Base-by-base conservation (phyloP, 2,888 invertebrate species). In the Quadriops clusia region DNA sequence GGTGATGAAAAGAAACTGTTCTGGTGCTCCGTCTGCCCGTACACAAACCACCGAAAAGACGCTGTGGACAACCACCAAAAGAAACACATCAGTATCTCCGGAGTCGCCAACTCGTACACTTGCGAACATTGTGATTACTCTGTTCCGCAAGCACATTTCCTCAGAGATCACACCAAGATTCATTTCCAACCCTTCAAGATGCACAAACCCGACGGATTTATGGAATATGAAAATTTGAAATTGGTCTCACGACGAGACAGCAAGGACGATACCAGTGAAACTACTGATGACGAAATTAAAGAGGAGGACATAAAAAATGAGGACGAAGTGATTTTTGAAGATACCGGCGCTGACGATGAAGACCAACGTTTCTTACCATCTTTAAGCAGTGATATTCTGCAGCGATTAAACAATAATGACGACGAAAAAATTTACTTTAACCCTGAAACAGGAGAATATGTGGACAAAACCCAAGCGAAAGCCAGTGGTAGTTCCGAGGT, bases 111-210 rank as follows among this genome's bases (percentile, higher is more conserved):
- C 40, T 67, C 65, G 37, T 73, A 75, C 47, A 72, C 73, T 40
- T 90, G 90, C 60, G 72, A 77, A 12, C 78, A 80, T 54, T 90
- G 90, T 57, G 84, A 86, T 60, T 81, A 82, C 54, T 77, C 78
- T 13, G 80, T 80, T 14, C 70, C 75, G 3, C 80, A 82, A 46
- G 73, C 74, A 33, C 74, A 78, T 48, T 73, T 80, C 41, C 63
- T 87, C 17, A 70, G 77, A 22, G 86, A 86, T 46, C 90, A 90
- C 58, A 67, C 76, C 21, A 77, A 80, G 50, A 65, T 83, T 30
- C 89, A 89, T 56, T 85, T 87, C 51, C 60, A 60, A 44, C 65
- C 65, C 33, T 68, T 67, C 46, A 73, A 71, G 51, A 61, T 60
- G 34, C 51, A 66, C 17, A 63, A 58, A 34, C 65, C 73, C 1